Conservation (phyloP, 2,113 vertebrate genomes). For the Taurulus bubalis region DNA sequence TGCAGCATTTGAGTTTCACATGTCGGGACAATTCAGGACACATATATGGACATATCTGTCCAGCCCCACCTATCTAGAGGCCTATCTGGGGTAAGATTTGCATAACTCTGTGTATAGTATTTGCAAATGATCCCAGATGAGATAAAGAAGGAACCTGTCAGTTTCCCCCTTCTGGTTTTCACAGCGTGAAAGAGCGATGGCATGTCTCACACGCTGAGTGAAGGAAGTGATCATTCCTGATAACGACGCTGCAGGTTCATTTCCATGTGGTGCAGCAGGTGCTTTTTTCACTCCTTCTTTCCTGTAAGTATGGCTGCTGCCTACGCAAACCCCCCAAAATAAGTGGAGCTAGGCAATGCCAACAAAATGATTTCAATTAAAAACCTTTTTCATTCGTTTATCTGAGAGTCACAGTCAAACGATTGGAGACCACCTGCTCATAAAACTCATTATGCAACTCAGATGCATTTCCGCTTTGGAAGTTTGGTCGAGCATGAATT, state of each 20-base stretch:
- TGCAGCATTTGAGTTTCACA: not conserved
- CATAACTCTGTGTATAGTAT: constrained; percentile 10
- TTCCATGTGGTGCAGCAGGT: not conserved
- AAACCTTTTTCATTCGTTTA: not conserved
- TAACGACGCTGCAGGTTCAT: not conserved
- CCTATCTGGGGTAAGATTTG: not conserved
- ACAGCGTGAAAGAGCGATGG: not conserved
- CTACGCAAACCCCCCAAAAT: not conserved
- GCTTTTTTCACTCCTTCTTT: not conserved
- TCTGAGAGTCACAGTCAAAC: not conserved
- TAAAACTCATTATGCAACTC: not conserved
- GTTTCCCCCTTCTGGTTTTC: constrained; percentile 2
- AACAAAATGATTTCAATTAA: not conserved
- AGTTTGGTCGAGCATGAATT: not conserved
- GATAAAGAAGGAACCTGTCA: constrained; percentile 18
- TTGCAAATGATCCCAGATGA: constrained; percentile 6
- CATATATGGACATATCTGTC: not conserved
- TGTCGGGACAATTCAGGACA: not conserved
- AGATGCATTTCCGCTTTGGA: too few species aligned
- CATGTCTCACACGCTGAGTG: not conserved
- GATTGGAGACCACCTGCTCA: not conserved
- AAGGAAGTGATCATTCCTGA: not conserved
- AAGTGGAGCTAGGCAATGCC: not conserved
- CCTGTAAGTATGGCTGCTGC: not conserved
- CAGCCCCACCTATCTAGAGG: not conserved